Base-by-base conservation (phyloP, 1,140 invertebrate species). In the Drosophila littoralis region DNA sequence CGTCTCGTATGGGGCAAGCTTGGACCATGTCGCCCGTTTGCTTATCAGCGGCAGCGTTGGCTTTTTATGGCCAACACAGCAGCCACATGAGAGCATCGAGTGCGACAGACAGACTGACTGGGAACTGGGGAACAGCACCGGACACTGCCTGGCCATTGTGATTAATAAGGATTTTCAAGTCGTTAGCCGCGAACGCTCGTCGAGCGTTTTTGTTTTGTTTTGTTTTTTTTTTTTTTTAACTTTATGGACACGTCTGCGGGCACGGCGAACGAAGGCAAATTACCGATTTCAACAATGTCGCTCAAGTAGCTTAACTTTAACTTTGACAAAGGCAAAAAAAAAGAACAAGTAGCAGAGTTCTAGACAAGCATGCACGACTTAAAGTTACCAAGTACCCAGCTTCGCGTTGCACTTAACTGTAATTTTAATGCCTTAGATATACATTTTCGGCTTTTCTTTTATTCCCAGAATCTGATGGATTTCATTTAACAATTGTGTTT, bases 131-230 rank as follows among this genome's bases (percentile, higher is more conserved):
- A 15, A 22, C 10, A 10, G 36, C 35, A 51, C 43, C 15, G 48
- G 75, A 60, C 51, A 55, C 68, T 28, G 33, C 59, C 52, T 57
- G 71, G 61, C 60, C 71, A 77, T 75, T 81, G 84, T 89, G 84
- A 89, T 89, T 89, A 89, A 90, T 89, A 89, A 89, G 84, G 84
- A 90, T 89, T 89, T 89, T 89, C 85, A 84, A 89, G 84, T 89
- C 84, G 84, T 89, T 89, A 89, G 84, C 79, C 63, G 57, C 67
- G 67, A 46, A 61, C 67, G 54, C 40, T 63, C 59, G 50, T 66
- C 69, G 65, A 63, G 45, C 40, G 45, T 38, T 36, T 55, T 17
- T 17, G 17, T 17, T 1, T 17, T n/a, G n/a, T n/a, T n/a, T 17
- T 17, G 17, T 17, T 17, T 22, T 3, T 22, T 22, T 22, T 59